phyloP scores from a whole-genome alignment of 2,113 vertebrate genomes.

The Grallaria varia region DNA sequence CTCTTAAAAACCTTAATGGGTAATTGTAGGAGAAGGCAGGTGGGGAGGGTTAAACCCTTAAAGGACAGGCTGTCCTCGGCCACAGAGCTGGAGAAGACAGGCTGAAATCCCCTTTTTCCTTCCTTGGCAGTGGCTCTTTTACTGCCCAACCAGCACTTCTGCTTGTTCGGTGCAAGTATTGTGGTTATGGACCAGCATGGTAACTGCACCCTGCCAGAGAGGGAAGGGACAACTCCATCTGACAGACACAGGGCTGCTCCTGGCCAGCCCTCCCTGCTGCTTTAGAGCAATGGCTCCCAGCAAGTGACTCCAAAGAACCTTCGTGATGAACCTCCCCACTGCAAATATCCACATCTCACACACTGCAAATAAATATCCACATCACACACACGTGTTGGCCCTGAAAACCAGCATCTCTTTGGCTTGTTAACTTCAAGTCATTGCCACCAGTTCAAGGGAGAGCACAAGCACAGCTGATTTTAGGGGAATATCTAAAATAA shows the following conservation, averaged over 20 bases:
- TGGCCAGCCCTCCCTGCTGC: not conserved
- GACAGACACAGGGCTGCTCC: not conserved
- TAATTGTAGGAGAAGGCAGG: not conserved
- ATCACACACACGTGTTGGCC: not conserved
- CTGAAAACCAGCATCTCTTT: rapidly evolving
- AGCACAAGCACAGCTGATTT: not conserved
- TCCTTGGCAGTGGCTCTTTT: not conserved
- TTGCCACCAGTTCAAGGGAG: not conserved
- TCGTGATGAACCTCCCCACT: not conserved
- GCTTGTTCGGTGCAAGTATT: not conserved
- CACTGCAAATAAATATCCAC: not conserved
- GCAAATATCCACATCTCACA: not conserved
- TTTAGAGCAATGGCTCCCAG: not conserved
- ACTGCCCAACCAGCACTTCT: not conserved
- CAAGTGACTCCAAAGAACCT: not conserved
- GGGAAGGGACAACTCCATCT: not conserved
- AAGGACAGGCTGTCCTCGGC: not conserved
- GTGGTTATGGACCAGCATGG: not conserved
- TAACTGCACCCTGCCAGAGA: not conserved
- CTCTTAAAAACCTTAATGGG: slow-evolving; percentile 37
- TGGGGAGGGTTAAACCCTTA: not conserved
- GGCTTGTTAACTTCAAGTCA: not conserved
- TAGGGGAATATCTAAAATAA: not conserved
- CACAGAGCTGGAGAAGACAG: not conserved
- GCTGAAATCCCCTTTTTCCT: not conserved